Conservation (phyloP, 2,113 vertebrate genomes). For the Empidonax alnorum region DNA sequence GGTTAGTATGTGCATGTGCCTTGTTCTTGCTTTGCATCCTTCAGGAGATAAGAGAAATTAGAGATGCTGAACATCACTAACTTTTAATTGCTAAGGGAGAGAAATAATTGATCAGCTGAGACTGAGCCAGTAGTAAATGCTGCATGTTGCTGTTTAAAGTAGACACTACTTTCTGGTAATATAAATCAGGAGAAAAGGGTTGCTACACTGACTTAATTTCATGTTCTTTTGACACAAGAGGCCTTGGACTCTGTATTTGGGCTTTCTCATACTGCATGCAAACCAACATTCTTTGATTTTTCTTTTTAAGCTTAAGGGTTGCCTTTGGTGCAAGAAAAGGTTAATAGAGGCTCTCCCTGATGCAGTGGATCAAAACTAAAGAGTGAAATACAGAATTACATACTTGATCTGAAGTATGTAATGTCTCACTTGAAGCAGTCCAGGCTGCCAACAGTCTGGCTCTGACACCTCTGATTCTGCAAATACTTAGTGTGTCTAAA, state of each 20-base stretch:
- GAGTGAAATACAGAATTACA: not conserved
- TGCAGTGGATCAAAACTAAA: not conserved
- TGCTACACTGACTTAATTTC: not conserved
- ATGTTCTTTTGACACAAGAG: not conserved
- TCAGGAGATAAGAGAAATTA: not conserved
- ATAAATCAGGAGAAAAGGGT: not conserved
- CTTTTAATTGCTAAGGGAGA: not conserved
- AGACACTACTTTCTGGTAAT: not conserved
- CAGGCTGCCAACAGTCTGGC: not conserved
- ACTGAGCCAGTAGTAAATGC: not conserved
- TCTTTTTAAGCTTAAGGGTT: not conserved
- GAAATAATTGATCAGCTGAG: not conserved
- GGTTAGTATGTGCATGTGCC: not conserved
- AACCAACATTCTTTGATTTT: not conserved
- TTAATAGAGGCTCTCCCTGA: not conserved
- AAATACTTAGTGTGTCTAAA: not conserved
- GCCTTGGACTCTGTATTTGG: not conserved
- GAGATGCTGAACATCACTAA: not conserved
- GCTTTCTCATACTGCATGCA: not conserved
- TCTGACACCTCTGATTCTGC: not conserved
- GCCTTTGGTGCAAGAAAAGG: not conserved
- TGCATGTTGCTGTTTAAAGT: not conserved
- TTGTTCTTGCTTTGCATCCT: not conserved
- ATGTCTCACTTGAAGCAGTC: not conserved
- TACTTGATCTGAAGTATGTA: not conserved